Conservation (phyloP, 2,113 vertebrate species). For the Ailuropoda melanoleuca region DNA sequence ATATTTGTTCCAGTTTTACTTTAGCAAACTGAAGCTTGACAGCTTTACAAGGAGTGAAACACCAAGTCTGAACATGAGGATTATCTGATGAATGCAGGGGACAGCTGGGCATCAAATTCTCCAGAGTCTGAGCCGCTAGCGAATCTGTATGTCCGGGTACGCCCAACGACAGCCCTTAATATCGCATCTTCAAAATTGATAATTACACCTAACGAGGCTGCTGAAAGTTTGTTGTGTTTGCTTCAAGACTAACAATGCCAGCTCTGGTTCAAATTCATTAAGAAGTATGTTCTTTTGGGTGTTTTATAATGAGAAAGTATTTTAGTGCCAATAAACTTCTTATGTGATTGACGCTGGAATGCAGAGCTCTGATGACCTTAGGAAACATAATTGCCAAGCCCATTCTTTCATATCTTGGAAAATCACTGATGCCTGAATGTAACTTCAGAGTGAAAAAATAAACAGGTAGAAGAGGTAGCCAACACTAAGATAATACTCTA, state of each 20-base stretch:
- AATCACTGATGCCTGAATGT: not conserved
- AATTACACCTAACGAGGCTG: conserved; percentile 1
- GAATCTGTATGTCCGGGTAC: not conserved
- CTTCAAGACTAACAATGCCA: conserved; percentile 45
- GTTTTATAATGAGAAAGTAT: conserved; percentile 59
- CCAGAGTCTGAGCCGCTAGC: not conserved
- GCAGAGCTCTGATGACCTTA: not conserved
- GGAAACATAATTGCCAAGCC: not conserved
- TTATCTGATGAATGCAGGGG: not conserved
- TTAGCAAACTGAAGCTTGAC: not conserved
- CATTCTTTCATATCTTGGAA: not conserved
- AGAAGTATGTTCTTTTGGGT: conserved; percentile 37
- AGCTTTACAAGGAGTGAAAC: not conserved
- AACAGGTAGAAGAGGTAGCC: not conserved
- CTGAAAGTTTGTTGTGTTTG: conserved; percentile 31
- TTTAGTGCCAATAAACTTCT: conserved; percentile 53
- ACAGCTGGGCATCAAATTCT: not conserved
- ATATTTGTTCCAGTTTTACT: not conserved
- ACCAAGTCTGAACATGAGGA: not conserved
- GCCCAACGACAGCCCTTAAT: not conserved
- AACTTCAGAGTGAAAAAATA: not conserved
- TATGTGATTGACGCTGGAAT: conserved; percentile 8
- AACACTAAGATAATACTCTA: not conserved
- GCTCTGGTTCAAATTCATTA: conserved; percentile 66
- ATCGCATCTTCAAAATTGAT: not conserved